A percentile compares a stretch with the other conserved stretches of the same genome.
These are phyloP conservation scores for Apodemia duryi DNA, from an alignment of 2,888 invertebrate species.

Conservation along the genomic window DNA sequence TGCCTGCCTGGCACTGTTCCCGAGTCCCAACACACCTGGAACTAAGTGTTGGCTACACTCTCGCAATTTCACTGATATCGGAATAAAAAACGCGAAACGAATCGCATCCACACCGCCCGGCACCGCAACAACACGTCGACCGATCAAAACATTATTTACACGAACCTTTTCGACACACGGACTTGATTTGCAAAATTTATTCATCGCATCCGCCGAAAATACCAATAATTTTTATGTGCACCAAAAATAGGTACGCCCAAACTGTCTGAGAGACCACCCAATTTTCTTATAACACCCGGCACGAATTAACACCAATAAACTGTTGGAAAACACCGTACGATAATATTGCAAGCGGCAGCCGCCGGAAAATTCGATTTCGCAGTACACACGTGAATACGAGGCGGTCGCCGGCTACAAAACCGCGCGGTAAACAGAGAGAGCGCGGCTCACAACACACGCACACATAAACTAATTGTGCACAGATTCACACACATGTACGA, in stretches of 20 bases:
- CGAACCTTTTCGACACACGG: conserved; percentile 74
- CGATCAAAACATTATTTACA: conserved; percentile 74
- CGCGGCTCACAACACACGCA: conserved; percentile 68
- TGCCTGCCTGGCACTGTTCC: conserved; percentile 32
- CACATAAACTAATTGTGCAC: conserved; percentile 40
- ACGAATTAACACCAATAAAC: conserved; percentile 65
- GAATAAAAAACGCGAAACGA: conserved; percentile 44
- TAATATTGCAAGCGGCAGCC: conserved; percentile 48
- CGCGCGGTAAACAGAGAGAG: conserved; percentile 77
- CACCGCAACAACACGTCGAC: conserved; percentile 69
- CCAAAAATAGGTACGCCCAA: conserved; percentile 51
- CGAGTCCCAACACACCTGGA: conserved; percentile 38
- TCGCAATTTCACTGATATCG: conserved; percentile 53
- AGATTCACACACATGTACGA: conserved; percentile 39
- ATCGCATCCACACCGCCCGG: conserved; percentile 61
- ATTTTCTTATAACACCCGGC: conserved; percentile 54
- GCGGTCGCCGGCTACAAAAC: conserved; percentile 78
- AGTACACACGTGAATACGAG: conserved; percentile 81
- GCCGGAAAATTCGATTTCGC: conserved; percentile 66
- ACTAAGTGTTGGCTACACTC: conserved; percentile 37
- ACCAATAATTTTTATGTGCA: conserved; percentile 67
- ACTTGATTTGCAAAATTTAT: conserved; percentile 77
- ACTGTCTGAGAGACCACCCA: conserved; percentile 41
- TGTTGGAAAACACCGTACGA: conserved; percentile 64
- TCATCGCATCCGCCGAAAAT: conserved; percentile 78